Conservation (phyloP, 2,797 vertebrate species). For the Emydoidea blandingii region DNA sequence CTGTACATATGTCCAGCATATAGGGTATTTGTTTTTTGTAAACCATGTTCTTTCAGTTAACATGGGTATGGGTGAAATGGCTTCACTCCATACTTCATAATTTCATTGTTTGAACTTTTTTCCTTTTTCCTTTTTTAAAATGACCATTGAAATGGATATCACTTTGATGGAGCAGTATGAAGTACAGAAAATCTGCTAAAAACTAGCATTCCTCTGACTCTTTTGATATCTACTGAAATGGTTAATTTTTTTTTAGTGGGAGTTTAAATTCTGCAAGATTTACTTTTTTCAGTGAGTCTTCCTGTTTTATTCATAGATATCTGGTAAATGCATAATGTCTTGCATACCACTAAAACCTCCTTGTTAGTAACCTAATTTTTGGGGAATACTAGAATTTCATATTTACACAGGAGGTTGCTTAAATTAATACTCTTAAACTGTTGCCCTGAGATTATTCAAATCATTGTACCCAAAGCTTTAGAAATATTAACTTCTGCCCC, state of each 20-base stretch:
- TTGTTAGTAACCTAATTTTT: neutral
- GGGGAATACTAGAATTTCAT: neutral
- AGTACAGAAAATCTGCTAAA: neutral
- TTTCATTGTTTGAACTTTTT: neutral
- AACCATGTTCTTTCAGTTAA: neutral
- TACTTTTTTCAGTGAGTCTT: neutral
- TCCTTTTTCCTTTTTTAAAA: neutral
- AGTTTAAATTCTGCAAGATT: neutral
- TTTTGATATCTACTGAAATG: neutral
- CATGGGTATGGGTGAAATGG: fast-evolving
- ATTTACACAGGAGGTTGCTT: neutral
- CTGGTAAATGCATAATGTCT: neutral
- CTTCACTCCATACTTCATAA: neutral
- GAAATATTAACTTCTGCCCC: neutral
- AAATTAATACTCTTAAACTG: neutral
- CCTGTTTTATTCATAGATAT: neutral
- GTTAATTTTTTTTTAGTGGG: neutral
- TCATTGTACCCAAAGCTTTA: neutral
- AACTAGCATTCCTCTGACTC: neutral
- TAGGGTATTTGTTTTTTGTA: too few species aligned
- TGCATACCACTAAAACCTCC: neutral
- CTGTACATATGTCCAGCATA: fast-evolving
- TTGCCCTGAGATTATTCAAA: neutral
- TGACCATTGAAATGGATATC: neutral
- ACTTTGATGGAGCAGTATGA: neutral